Evolutionary conservation across 2,113 vertebrate genomes (phyloP).

Genomic region (Hyla sarda): DNA sequence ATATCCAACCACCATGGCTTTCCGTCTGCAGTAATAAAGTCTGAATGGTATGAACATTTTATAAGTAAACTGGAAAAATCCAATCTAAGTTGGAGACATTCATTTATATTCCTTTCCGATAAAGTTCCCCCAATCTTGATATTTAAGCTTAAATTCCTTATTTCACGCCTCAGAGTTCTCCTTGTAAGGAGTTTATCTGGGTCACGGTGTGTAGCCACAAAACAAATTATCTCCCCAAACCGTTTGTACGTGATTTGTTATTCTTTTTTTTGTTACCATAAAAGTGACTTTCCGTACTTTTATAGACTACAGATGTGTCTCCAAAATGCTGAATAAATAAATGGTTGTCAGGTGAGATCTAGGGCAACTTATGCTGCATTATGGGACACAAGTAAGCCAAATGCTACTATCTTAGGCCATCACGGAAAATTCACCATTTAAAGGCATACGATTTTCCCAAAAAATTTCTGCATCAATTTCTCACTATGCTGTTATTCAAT

Average conservation of each 20-base stretch:
- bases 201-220: conserved; percentile 7
- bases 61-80: background rate
- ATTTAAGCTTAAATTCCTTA: conserved; percentile 8
- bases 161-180: conserved; percentile 7
- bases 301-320: background rate
- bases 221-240: conserved; percentile 22
- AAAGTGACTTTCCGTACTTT: background rate
- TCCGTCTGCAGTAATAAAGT: background rate
- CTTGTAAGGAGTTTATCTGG: background rate
- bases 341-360: background rate
- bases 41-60: background rate
- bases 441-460: too few species aligned
- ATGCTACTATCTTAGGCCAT: background rate
- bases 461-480: too few species aligned
- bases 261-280: background rate
- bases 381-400: too few species aligned
- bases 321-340: background rate
- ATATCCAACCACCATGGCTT: background rate
- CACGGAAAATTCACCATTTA: background rate
- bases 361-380: background rate
- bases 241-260: background rate
- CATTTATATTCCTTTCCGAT: background rate
- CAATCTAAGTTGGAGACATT: background rate
- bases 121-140: background rate
- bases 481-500: too few species aligned